phyloP scores from a whole-genome alignment of 2,888 invertebrate species.

The Digitonthophagus gazella region DNA sequence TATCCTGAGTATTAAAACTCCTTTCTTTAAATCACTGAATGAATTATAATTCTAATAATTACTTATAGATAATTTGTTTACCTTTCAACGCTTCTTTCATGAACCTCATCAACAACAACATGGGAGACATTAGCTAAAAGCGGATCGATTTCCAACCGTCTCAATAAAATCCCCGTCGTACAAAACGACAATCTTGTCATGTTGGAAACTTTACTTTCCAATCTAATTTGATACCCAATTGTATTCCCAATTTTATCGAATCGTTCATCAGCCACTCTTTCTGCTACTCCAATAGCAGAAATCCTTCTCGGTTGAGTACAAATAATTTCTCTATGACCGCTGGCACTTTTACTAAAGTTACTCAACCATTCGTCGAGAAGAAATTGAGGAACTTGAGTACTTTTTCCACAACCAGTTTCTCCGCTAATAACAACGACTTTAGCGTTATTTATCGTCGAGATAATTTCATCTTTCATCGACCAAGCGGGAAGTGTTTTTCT shows the following conservation, averaged over 20 bases:
- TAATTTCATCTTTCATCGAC: constrained; percentile 66
- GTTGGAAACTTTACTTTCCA: constrained; percentile 74
- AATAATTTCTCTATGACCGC: constrained; percentile 73
- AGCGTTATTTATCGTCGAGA: constrained; percentile 62
- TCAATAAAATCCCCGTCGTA: constrained; percentile 86
- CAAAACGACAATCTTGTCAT: constrained; percentile 86
- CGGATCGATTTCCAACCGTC: constrained; percentile 79
- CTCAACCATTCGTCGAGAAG: constrained; percentile 83
- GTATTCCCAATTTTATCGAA: constrained; percentile 74
- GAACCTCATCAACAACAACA: constrained; percentile 87
- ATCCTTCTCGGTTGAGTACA: constrained; percentile 91
- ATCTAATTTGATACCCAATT: constrained; percentile 69
- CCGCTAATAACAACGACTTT: constrained; percentile 76
- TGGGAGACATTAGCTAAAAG: constrained; percentile 76
- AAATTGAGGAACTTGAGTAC: constrained; percentile 91
- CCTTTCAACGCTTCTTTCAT: constrained; percentile 86
- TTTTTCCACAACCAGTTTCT: constrained; percentile 83
- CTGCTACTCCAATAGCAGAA: constrained; percentile 89
- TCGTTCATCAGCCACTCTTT: constrained; percentile 85
- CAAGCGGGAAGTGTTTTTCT: constrained; percentile 72
- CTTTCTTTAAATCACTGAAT: too few species aligned
- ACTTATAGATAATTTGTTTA: constrained; percentile 41
- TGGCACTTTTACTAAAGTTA: constrained; percentile 53
- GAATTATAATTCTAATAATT: too few species aligned
- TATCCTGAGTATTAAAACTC: too few species aligned